Evolutionary conservation across 2,797 vertebrate species (phyloP), one percentile per base, ranked within the genome.

Genomic region (Hemibagrus guttatus): DNA sequence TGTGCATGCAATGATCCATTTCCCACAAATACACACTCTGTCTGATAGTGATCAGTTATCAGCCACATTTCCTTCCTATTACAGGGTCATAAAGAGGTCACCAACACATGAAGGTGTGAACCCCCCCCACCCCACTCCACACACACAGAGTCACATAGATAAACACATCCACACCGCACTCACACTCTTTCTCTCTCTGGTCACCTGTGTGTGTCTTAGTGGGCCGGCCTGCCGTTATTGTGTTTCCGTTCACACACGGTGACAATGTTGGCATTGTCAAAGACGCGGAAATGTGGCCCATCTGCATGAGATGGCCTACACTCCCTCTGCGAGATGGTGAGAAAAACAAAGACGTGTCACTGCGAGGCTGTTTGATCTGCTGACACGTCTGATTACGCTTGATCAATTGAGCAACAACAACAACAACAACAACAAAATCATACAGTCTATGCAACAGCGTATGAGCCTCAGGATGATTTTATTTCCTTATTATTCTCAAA

Each of bases 61-160:
- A 81, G 69, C 79, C 82, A 84, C 89, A 89, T 88, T 90, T 92
- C 89, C 93, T 92, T 91, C 90, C 89, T 86, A 93, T 93, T 91
- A 91, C 92, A 93, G 93, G 95, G 95, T 95, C 94, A 95, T 49
- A 83, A 14, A 46, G 85, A 91, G 95, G 95, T 94, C 94, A 93
- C 83, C 69, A 84, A 69, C 81, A 87, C 87, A 88, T 46, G 59
- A 91, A 86, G 87, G 87, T 91, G 88, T 88, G 85, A 80, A 80
- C 39, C 75, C 56, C 86, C 71, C 88, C 83, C 81, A 87, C 86
- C 64, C 80, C 88, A 85, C 75, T 85, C 89, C 89, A 76, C 81
- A 49, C 88, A 71, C 86, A 84, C 84, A 54, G 2, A 54, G 49
- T 84, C 82, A 84, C 71, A 39, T 74, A 84, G 83, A 64, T 75